Percentiles rank a stretch among this genome's conserved stretches.
Evolutionary conservation across 1,140 invertebrate species (phyloP).

Genomic region (Drosophila sulfurigaster): DNA sequence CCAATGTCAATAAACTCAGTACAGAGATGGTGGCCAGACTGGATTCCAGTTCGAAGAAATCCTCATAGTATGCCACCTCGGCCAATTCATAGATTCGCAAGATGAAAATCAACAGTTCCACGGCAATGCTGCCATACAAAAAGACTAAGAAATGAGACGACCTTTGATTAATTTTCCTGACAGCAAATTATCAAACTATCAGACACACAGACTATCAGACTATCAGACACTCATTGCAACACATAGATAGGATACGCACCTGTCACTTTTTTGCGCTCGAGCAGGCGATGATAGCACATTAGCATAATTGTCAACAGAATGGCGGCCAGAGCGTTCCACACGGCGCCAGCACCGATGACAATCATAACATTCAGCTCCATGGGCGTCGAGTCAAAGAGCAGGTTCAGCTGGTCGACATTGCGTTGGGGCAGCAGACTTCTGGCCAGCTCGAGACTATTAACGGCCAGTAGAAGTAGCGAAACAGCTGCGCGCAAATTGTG

Average conservation of each 20-base stretch:
- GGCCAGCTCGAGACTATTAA: conserved; percentile 75
- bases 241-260: conserved; percentile 51
- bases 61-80: conserved; percentile 68
- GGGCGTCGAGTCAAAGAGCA: conserved; percentile 46
- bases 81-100: conserved; percentile 72
- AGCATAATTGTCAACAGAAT: conserved; percentile 72
- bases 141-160: conserved; percentile 56
- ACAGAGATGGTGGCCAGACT: conserved; percentile 53
- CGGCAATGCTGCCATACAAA: conserved; percentile 63
- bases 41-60: conserved; percentile 66
- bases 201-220: background rate
- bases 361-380: conserved; percentile 64
- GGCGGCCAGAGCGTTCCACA: conserved; percentile 69
- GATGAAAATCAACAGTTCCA: conserved; percentile 61
- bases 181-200: conserved; percentile 28
- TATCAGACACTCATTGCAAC: background rate
- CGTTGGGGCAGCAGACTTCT: conserved; percentile 62
- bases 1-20: conserved; percentile 58
- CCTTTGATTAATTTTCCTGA: conserved; percentile 28
- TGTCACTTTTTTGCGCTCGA: conserved; percentile 75
- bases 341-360: conserved; percentile 59
- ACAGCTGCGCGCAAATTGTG: conserved; percentile 78
- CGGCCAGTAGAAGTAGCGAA: conserved; percentile 64
- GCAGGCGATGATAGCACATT: conserved; percentile 78
- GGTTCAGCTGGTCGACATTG: conserved; percentile 37